Evolutionary conservation across 2,888 invertebrate species (phyloP).

Genomic region (Limulus polyphemus): DNA sequence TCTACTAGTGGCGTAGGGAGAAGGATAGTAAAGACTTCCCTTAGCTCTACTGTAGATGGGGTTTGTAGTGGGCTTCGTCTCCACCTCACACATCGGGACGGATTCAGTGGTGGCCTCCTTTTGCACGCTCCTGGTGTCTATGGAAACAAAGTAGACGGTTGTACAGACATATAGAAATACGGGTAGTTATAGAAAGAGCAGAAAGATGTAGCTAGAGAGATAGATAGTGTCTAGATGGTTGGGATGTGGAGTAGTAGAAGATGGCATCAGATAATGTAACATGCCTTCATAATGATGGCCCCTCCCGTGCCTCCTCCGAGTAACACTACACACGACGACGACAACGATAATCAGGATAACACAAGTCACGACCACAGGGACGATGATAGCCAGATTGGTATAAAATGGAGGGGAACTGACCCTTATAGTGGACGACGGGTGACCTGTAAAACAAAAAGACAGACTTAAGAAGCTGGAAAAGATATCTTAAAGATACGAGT

Average conservation of each 20-base stretch:
- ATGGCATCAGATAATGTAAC: too few species aligned
- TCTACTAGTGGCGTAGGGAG: constrained; percentile 17
- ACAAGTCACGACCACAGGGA: constrained; percentile 15
- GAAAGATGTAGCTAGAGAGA: not conserved
- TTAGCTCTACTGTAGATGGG: constrained; percentile 13
- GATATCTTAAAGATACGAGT: too few species aligned
- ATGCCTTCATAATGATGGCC: constrained; percentile 19
- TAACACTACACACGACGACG: constrained; percentile 15
- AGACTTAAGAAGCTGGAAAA: too few species aligned
- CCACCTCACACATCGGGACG: constrained; percentile 19
- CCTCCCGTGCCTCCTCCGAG: constrained; percentile 11
- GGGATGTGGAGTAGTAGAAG: too few species aligned
- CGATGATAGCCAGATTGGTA: constrained; percentile 16
- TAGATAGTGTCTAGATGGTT: too few species aligned
- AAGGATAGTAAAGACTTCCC: constrained; percentile 14
- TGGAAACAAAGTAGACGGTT: not conserved
- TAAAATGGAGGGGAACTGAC: constrained; percentile 14
- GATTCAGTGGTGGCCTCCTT: constrained; percentile 16
- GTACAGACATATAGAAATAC: too few species aligned
- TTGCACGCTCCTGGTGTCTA: constrained; percentile 14
- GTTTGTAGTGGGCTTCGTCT: constrained; percentile 11
- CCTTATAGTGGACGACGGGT: constrained; percentile 1
- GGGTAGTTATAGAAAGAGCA: not conserved
- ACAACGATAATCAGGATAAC: constrained; percentile 16
- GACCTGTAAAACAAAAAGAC: too few species aligned